Evolutionary conservation across 2,113 vertebrate genomes (phyloP), one percentile per base, ranked within the genome.

Genomic region (Syrrhaptes paradoxus): DNA sequence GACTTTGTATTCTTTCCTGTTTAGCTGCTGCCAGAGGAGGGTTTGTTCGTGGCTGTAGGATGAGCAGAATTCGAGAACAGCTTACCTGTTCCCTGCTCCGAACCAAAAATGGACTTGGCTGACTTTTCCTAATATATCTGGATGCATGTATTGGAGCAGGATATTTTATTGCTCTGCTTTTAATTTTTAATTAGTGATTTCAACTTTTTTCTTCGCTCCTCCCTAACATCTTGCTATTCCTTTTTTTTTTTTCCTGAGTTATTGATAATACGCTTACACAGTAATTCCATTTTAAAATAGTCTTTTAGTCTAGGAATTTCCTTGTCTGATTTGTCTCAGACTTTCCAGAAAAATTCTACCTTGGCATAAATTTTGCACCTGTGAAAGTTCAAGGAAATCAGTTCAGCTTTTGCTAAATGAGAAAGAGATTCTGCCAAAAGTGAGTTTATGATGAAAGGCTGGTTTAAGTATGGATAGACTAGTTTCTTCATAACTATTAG

Each of bases 341-440:
- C 48, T 94, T 95, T 68, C 63, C 87, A 88, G 71, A 87, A 96
- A 85, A 87, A 71, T 75, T 96, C 31, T 67, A 59, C n/a, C 24
- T 89, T 92, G 77, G 48, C 62, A 61, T 45, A 43, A 92, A 90
- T 4, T 70, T 95, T 91, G 62, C 59, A 94, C 86, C 67, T 91
- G 49, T 65, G 66, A 68, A 88, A 68, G 62, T 77, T 88, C 41
- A 81, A 63, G 85, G 73, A 93, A 91, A 65, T 66, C 0, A 5
- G 32, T 88, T 88, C 32, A 61, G 18, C 13, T 76, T 87, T 92
- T 85, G 11, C 58, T 59, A 10, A 62, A 72, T 63, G 83, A 79
- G 70, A n/a, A 79, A 79, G 8, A 11, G 36, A 63, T 89, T 87
- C 70, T 93, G 77, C 70, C 74, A 92, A 71, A 95, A 58, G 1